A percentile compares a stretch with the other conserved stretches of the same genome.
These are phyloP conservation scores for Coregonus ussuriensis DNA, from an alignment of 2,797 vertebrate genomes.

Conservation along the genomic window DNA sequence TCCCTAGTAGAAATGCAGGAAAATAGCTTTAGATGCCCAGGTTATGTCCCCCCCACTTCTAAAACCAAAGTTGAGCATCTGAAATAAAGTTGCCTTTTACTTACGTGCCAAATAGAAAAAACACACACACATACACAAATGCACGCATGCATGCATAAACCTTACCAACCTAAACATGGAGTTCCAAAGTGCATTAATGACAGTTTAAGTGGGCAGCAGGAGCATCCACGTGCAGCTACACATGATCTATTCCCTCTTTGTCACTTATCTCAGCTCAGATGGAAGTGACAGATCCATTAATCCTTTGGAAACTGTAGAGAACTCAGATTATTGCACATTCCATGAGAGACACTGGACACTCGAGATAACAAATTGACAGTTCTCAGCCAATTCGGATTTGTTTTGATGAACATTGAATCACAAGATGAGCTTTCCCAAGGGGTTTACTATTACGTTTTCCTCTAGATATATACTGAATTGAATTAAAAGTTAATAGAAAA, in stretches of 20 bases:
- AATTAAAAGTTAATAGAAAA: conserved; percentile 7
- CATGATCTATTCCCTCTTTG: no score
- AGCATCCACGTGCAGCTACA: no score
- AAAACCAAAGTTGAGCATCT: no score
- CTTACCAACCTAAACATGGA: no score
- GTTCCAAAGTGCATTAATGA: no score
- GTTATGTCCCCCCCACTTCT: no score
- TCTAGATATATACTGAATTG: conserved; percentile 15
- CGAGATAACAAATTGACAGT: no score
- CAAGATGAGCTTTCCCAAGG: neutral
- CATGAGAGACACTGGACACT: no score
- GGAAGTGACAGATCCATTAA: conserved; percentile 37
- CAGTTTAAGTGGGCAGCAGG: no score
- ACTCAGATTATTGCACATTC: neutral
- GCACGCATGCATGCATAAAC: neutral
- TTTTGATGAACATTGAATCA: conserved; percentile 16
- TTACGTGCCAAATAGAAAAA: neutral
- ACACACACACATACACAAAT: conserved; percentile 3
- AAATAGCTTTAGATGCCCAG: no score
- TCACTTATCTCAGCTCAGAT: neutral
- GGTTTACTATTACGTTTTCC: neutral
- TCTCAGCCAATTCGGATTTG: neutral
- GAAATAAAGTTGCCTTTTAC: no score
- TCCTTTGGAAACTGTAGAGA: conserved; percentile 17
- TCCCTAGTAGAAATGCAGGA: no score